Conservation (phyloP, 1,140 invertebrate species). For the Drosophila serrata region DNA sequence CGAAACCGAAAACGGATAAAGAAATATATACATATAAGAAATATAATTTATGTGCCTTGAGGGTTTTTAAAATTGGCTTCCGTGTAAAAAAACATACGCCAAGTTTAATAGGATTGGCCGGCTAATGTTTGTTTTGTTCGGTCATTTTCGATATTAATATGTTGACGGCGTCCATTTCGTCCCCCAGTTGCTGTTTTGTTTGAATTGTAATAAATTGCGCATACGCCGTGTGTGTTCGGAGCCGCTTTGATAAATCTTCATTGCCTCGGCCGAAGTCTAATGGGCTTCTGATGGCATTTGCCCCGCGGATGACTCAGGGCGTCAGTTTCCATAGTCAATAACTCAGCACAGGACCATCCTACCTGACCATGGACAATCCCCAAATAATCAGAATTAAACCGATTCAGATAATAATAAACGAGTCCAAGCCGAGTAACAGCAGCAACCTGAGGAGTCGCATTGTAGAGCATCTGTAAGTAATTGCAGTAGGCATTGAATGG, state of each 20-base stretch:
- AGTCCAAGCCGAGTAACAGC: slow-evolving; percentile 14
- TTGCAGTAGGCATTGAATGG: neutral
- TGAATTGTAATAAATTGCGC: slow-evolving; percentile 46
- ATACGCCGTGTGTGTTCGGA: slow-evolving; percentile 61
- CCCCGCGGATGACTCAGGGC: slow-evolving; percentile 15
- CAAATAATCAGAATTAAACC: slow-evolving; percentile 35
- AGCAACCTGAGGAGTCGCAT: slow-evolving; percentile 27
- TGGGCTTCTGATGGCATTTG: slow-evolving; percentile 8
- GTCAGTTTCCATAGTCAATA: slow-evolving; percentile 1
- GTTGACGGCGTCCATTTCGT: slow-evolving; percentile 16
- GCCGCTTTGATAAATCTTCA: slow-evolving; percentile 50
- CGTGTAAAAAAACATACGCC: slow-evolving; percentile 6
- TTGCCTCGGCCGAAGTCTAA: slow-evolving; percentile 8
- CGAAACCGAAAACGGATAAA: slow-evolving; percentile 23
- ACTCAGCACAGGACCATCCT: slow-evolving; percentile 10
- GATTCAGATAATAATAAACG: slow-evolving; percentile 24
- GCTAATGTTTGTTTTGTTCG: slow-evolving; percentile 17
- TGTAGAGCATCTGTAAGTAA: slow-evolving; percentile 38
- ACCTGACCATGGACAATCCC: slow-evolving; percentile 43
- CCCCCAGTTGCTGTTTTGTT: slow-evolving; percentile 20
- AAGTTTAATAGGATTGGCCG: slow-evolving; percentile 13
- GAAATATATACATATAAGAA: neutral
- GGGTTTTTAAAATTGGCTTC: slow-evolving; percentile 16
- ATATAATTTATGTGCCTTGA: slow-evolving; percentile 9
- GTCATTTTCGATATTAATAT: slow-evolving; percentile 37